Evolutionary conservation across 2,113 vertebrate species (phyloP).

Genomic region (Misgurnus mizolepis): DNA sequence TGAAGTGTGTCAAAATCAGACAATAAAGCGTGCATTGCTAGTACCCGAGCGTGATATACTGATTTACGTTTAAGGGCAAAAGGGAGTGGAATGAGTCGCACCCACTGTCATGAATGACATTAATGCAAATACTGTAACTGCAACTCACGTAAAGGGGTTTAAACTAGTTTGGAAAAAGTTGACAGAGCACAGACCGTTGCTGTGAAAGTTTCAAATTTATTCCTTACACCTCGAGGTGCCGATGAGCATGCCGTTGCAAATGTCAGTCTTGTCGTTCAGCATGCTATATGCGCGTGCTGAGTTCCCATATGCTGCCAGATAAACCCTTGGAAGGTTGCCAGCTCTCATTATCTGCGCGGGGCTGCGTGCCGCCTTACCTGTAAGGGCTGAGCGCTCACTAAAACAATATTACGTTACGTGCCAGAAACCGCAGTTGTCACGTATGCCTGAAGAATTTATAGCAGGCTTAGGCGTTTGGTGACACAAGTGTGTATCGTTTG

Average conservation of each 20-base stretch:
- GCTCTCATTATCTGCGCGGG: conserved; percentile 50
- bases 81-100: no score
- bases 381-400: conserved; percentile 42
- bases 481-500: conserved; percentile 7
- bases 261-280: conserved; percentile 64
- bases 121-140: no score
- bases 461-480: conserved; percentile 8
- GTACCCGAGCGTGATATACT: no score
- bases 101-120: no score
- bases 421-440: conserved; percentile 40
- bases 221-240: conserved; percentile 53
- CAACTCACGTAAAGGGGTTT: no score
- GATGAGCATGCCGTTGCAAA: conserved; percentile 61
- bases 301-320: conserved; percentile 64
- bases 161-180: background rate
- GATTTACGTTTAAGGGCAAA: no score
- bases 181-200: background rate
- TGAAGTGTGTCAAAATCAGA: no score
- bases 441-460: conserved; percentile 39
- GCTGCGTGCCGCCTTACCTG: conserved; percentile 62
- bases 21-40: no score
- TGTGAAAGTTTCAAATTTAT: conserved; percentile 54
- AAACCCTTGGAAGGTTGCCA: conserved; percentile 64
- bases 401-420: conserved; percentile 45
- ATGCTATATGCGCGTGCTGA: conserved; percentile 48